Conservation (phyloP, 1,140 invertebrate genomes). For the Bombus sylvicola region DNA sequence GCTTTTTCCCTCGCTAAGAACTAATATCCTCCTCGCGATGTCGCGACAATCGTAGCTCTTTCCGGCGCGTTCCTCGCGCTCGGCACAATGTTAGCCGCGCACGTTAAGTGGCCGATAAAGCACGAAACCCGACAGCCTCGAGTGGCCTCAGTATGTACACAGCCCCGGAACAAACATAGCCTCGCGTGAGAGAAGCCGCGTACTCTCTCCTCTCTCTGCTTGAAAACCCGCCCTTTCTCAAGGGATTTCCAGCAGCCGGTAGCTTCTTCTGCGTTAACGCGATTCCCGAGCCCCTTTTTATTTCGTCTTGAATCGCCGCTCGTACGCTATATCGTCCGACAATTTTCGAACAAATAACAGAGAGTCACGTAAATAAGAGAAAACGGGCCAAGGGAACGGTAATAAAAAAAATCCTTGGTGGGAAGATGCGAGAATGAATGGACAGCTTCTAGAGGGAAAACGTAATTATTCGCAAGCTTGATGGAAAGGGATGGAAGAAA, state of each 20-base stretch:
- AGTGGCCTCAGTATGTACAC: conserved; percentile 20
- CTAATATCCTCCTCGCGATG: conserved; percentile 11
- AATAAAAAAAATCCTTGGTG: not conserved
- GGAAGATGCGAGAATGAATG: conserved; percentile 21
- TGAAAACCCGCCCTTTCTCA: conserved; percentile 23
- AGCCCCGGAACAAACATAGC: not conserved
- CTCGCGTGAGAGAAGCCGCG: not conserved
- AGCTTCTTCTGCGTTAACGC: conserved; percentile 18
- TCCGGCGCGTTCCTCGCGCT: conserved; percentile 18
- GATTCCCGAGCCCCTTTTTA: conserved; percentile 3
- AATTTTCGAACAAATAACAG: conserved; percentile 13
- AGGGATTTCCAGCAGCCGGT: conserved; percentile 2
- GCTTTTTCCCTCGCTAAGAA: not conserved
- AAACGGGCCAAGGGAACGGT: not conserved
- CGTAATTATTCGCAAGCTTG: conserved; percentile 72
- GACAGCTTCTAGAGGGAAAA: conserved; percentile 41
- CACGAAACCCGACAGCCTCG: conserved; percentile 42
- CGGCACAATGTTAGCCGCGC: conserved; percentile 8
- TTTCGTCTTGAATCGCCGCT: not conserved
- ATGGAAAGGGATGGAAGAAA: conserved; percentile 5
- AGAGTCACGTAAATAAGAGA: conserved; percentile 11
- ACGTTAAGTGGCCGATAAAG: conserved; percentile 52
- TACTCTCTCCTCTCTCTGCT: not conserved
- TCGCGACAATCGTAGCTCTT: conserved; percentile 28
- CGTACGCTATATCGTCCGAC: conserved; percentile 3